These are phyloP conservation scores for Melipona quadrifasciata DNA, from an alignment of 1,140 invertebrate species.

Conservation along the genomic window DNA sequence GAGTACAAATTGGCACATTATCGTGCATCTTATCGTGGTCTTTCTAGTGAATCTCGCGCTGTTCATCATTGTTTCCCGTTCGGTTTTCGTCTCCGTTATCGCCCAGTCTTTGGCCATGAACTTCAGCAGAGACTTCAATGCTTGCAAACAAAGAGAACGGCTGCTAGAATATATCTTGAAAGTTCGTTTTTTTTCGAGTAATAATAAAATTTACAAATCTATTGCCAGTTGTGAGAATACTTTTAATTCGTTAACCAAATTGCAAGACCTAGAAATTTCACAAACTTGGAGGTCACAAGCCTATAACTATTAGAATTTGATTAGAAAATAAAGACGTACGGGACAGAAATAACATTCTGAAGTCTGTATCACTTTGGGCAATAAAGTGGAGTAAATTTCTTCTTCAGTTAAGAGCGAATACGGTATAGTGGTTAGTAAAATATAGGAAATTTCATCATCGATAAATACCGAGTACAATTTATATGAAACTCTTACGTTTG, in stretches of 20 bases:
- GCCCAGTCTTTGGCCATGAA: slow-evolving; percentile 58
- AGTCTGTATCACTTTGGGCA: too few relatives aligned
- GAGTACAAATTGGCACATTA: not conserved
- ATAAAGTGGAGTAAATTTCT: too few relatives aligned
- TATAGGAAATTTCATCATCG: too few relatives aligned
- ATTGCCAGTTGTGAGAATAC: not conserved
- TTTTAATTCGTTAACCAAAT: too few relatives aligned
- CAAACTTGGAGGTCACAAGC: too few relatives aligned
- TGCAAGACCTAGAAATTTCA: too few relatives aligned
- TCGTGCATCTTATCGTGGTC: slow-evolving; percentile 37
- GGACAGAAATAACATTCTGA: too few relatives aligned
- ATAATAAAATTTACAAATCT: not conserved
- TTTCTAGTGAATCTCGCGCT: slow-evolving; percentile 37
- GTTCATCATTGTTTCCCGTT: slow-evolving; percentile 40
- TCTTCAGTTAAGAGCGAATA: too few relatives aligned
- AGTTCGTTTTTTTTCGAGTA: not conserved
- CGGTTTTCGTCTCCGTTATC: not conserved
- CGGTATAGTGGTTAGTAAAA: too few relatives aligned
- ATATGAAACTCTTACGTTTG: slow-evolving; percentile 41
- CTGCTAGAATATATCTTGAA: not conserved
- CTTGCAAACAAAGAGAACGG: not conserved
- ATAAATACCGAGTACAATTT: too few relatives aligned
- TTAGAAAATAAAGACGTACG: too few relatives aligned
- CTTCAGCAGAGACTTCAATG: slow-evolving; percentile 42
- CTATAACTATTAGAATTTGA: too few relatives aligned